phyloP scores from a whole-genome alignment of 35 echinoderm and acorn worm genomes.

The Eucidaris tribuloides region DNA sequence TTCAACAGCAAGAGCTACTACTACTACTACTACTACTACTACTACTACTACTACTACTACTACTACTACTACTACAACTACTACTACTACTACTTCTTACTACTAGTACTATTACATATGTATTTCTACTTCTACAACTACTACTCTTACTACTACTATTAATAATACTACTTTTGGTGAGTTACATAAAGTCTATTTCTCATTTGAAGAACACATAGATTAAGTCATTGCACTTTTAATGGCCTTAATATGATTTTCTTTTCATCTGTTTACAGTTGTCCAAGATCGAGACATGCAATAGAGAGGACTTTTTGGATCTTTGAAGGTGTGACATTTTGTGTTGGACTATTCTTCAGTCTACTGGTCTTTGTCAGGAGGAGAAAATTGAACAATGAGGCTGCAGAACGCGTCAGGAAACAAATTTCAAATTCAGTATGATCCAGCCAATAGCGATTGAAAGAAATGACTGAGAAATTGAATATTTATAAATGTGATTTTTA shows the following conservation, averaged over 20 bases:
- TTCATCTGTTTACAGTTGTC: slow-evolving; percentile 7
- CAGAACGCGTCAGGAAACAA: slow-evolving; percentile 33
- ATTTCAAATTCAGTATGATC: slow-evolving; percentile 36
- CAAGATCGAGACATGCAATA: neutral
- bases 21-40: no score
- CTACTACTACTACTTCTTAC: no score
- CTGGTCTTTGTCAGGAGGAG: slow-evolving; percentile 27
- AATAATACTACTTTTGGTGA: neutral
- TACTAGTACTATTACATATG: no score
- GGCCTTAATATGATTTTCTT: neutral
- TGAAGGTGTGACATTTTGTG: slow-evolving; percentile 13
- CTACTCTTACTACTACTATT: neutral
- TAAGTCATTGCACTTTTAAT: neutral
- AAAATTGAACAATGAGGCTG: slow-evolving; percentile 14
- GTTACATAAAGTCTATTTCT: neutral
- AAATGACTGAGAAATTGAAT: neutral
- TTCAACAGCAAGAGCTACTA: no score
- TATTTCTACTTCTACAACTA: neutral
- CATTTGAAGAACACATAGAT: neutral
- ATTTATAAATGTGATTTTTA: neutral
- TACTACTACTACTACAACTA: no score
- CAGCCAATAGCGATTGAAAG: neutral
- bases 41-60: no score
- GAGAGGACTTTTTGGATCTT: slow-evolving; percentile 43
- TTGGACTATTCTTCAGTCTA: neutral